Base-by-base conservation (phyloP, 2,797 vertebrate genomes). In the Gymnoscopelus braueri region DNA sequence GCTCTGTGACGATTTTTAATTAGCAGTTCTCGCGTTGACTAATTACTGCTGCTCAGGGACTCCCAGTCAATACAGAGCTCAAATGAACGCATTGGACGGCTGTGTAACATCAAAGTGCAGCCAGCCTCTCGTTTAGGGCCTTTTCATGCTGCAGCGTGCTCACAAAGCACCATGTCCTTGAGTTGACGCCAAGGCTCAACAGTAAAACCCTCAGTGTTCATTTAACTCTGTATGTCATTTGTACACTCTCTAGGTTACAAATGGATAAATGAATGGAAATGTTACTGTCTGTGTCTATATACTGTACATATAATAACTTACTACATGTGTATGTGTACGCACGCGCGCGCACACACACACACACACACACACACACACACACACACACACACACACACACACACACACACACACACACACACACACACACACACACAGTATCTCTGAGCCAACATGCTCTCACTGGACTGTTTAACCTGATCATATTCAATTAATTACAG, bases 41-140 rank as follows among this genome's bases (percentile, higher is more conserved):
- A 81, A 88, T 87, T 79, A 63, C 65, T 54, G 39, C 66, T 71
- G 78, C 75, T 58, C 26, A 82, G 60, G 57, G 74, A 83, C 64
- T 62, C 62, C 29, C 44, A 76, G 71, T 85, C 72, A 77, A 72
- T 69, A 65, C 64, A 44, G 11, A 58, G 67, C 78, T 63, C 50
- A 55, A 71, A 84, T 80, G 67, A 75, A 87, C 72, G 75, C 65
- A 70, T 61, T 50, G 77, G 76, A 82, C 69, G 48, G 72, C 72
- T 57, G 64, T 65, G 77, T 79, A 71, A 85, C 88, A 86, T 88
- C 83, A 87, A 77, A 86, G 84, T 71, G 44, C 78, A 71, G 74
- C 71, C 66, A 82, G 82, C 61, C 74, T 26, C 73, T 67, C 74
- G 68, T 79, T 87, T 79, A 77, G 72, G 71, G 79, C 75, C 78